Evolutionary conservation across 2,113 vertebrate species (phyloP).

Genomic region (Gobio gobio): DNA sequence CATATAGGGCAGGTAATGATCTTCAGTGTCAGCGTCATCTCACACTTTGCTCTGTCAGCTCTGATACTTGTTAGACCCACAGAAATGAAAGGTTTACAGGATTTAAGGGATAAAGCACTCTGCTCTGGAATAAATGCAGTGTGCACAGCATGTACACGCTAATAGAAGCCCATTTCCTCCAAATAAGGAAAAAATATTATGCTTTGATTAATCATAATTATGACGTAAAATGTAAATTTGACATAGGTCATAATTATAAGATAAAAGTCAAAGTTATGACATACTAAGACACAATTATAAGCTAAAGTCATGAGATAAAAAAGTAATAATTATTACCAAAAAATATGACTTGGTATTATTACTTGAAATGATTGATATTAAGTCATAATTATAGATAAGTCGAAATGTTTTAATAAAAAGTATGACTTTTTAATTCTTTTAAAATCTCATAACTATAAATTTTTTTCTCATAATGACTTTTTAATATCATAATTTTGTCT

Average conservation of each 20-base stretch:
- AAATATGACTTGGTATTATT: too few relatives aligned
- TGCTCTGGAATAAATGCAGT: constrained; percentile 61
- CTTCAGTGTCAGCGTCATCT: constrained; percentile 18
- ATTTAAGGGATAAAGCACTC: constrained; percentile 58
- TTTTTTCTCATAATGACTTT: too few relatives aligned
- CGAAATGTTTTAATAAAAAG: too few relatives aligned
- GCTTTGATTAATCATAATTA: not conserved
- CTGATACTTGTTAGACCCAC: constrained; percentile 62
- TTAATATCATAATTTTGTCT: too few relatives aligned
- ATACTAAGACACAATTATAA: too few relatives aligned
- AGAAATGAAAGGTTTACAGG: constrained; percentile 61
- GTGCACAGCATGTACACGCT: constrained; percentile 52
- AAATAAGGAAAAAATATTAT: not conserved
- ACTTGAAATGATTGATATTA: too few relatives aligned
- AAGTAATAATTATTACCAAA: too few relatives aligned
- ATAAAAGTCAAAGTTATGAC: not conserved
- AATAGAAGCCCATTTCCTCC: not conserved
- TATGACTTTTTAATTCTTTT: not conserved
- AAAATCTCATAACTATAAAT: not conserved
- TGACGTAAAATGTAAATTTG: not conserved
- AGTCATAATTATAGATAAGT: too few relatives aligned
- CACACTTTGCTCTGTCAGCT: constrained; percentile 33
- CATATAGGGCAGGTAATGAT: constrained; percentile 28
- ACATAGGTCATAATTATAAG: not conserved
- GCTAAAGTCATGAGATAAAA: too few relatives aligned